A percentile compares a stretch with the other conserved stretches of the same genome.
These are phyloP conservation scores for Drosophila paranaensis DNA, from an alignment of 2,888 invertebrate genomes.

Conservation along the genomic window DNA sequence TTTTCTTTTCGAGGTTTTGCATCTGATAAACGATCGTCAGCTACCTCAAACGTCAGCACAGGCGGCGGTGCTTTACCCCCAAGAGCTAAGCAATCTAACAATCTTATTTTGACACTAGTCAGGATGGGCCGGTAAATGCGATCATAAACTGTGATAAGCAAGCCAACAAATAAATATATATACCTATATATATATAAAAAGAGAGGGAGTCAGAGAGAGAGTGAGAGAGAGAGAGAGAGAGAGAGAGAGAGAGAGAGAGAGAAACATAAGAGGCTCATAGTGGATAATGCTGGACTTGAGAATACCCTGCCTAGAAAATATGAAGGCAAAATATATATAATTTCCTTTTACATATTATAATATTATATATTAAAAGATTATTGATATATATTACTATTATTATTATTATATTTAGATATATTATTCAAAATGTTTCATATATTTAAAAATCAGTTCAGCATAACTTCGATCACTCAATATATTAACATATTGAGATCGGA, in stretches of 20 bases:
- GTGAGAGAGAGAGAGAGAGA: neutral
- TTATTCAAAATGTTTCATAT: no score
- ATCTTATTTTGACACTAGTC: conserved; percentile 23
- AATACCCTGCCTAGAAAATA: neutral
- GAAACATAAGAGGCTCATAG: neutral
- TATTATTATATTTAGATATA: no score
- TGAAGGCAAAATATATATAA: no score
- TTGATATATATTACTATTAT: no score
- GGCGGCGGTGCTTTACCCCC: conserved; percentile 29
- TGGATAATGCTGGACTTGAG: neutral
- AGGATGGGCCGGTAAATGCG: conserved; percentile 10
- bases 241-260: neutral
- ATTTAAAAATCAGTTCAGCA: neutral
- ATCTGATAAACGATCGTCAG: conserved; percentile 14
- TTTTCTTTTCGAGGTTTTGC: neutral
- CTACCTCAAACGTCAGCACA: conserved; percentile 5
- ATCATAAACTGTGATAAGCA: conserved; percentile 11
- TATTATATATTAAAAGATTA: no score
- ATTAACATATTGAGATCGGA: neutral
- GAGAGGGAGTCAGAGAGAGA: neutral
- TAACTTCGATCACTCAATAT: neutral
- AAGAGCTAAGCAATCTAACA: conserved; percentile 11
- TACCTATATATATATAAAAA: neutral
- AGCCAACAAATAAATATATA: neutral
- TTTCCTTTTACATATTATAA: no score